A percentile compares a stretch with the other conserved stretches of the same genome.
Conservation (phyloP, 2,888 invertebrate species). For the Orthosia cruda region DNA sequence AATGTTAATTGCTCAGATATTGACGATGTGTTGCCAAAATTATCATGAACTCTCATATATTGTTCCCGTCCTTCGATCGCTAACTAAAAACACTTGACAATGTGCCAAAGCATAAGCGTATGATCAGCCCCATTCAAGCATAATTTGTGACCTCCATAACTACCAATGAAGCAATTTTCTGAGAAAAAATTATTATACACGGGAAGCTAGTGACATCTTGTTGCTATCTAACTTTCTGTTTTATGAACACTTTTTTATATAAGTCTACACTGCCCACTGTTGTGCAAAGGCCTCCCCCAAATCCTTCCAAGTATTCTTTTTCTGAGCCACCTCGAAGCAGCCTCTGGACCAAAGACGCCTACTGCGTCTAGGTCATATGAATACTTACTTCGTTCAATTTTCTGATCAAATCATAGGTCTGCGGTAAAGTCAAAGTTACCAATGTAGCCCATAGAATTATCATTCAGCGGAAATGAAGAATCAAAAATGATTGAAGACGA, state of each 20-base stretch:
- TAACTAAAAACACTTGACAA: slow-evolving; percentile 33
- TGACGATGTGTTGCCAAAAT: not conserved
- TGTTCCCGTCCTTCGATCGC: slow-evolving; percentile 12
- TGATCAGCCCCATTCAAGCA: slow-evolving; percentile 16
- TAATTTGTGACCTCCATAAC: slow-evolving; percentile 23
- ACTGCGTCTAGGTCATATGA: too few species aligned
- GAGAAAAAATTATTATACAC: not conserved
- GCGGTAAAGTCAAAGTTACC: too few species aligned
- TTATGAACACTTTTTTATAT: not conserved
- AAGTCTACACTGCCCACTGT: too few species aligned
- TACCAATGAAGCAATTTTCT: slow-evolving; percentile 8
- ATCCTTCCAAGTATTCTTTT: too few species aligned
- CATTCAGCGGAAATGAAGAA: too few species aligned
- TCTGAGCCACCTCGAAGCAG: too few species aligned
- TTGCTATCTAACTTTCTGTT: not conserved
- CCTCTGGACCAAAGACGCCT: too few species aligned
- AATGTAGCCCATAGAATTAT: too few species aligned
- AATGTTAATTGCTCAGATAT: not conserved
- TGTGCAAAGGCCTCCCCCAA: too few species aligned
- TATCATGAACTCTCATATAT: slow-evolving; percentile 3
- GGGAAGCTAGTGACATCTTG: not conserved
- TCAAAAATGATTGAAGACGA: too few species aligned
- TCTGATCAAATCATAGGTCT: too few species aligned
- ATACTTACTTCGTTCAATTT: too few species aligned
- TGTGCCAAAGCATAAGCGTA: slow-evolving; percentile 12